phyloP scores from a whole-genome alignment of 2,113 vertebrate genomes.

The Formicarius rufipectus region DNA sequence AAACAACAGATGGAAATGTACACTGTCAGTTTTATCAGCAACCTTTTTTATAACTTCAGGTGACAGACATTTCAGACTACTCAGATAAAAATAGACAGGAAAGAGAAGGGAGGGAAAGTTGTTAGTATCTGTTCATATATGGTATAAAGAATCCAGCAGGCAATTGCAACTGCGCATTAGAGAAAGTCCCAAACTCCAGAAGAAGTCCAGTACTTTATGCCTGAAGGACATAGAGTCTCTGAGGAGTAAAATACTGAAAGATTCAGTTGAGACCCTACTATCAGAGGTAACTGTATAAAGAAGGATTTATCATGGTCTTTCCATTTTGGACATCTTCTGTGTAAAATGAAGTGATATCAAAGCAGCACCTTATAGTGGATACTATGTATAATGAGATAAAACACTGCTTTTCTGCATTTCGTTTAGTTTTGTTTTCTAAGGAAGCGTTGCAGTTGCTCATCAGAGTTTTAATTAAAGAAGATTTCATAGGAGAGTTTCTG shows the following conservation, averaged over 20 bases:
- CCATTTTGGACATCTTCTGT: not conserved
- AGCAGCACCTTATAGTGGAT: not conserved
- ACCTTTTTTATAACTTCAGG: not conserved
- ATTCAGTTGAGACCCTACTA: not conserved
- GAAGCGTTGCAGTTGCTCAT: not conserved
- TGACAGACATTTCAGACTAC: not conserved
- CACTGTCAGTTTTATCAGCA: not conserved
- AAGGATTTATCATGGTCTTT: not conserved
- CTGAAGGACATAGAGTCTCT: not conserved
- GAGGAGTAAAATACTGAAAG: not conserved
- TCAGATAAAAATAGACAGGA: not conserved
- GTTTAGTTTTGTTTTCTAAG: not conserved
- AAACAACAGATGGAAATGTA: not conserved
- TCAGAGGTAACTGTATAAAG: not conserved
- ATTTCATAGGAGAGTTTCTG: not conserved
- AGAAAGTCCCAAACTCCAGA: not conserved
- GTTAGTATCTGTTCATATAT: not conserved
- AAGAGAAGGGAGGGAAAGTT: not conserved
- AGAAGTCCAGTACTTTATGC: not conserved
- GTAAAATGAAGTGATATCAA: not conserved
- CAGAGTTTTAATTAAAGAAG: not conserved
- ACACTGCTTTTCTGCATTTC: not conserved
- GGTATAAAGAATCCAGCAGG: not conserved
- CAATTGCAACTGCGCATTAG: not conserved
- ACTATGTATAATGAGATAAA: not conserved